Evolutionary conservation across 2,888 invertebrate species (phyloP), one percentile per base, ranked within the genome.

Genomic region (Tiliacea aurago): DNA sequence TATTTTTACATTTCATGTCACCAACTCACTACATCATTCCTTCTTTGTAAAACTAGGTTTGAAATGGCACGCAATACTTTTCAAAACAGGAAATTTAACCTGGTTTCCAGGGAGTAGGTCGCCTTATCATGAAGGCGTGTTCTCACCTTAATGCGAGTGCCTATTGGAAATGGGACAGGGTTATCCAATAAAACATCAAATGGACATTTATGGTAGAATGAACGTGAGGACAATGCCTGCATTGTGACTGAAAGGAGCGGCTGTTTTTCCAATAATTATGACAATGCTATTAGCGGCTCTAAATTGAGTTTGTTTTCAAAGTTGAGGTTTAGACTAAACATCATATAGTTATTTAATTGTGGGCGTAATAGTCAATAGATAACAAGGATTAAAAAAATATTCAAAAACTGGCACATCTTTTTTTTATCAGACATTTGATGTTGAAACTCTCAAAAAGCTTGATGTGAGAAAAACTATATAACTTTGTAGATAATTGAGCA

Each of bases 41-140:
- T 4, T 61, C 37, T 73, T 63, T 63, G 53, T 28, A 66, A 55
- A 71, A 56, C 41, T 68, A 13, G 63, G 7, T 41, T 55, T 56
- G n/a, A 41, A 45, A 72, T n/a, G 18, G 58, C 53, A 80, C 59
- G 62, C 45, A 69, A 72, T 37, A 68, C 72, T 68, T 86, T 76
- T 73, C 73, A 85, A 84, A 65, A 81, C 73, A 87, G 86, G 85
- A 90, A 90, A 86, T 85, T 84, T 84, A 87, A 80, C 86, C 87
- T 80, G 81, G 70, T 87, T 89, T 80, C 65, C 45, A 73, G 75
- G 13, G 28, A 85, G 76, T 84, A 70, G 89, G 88, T 86, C 86
- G 75, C 75, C 82, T 84, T 87, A 89, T 90, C 85, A 77, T 41
- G 15, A 77, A 79, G 73, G 81, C 59, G 78, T 76, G 71, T 72